These are phyloP conservation scores for Ricordea florida DNA, from an alignment of 92 coral and sea anemone genomes.

Conservation along the genomic window DNA sequence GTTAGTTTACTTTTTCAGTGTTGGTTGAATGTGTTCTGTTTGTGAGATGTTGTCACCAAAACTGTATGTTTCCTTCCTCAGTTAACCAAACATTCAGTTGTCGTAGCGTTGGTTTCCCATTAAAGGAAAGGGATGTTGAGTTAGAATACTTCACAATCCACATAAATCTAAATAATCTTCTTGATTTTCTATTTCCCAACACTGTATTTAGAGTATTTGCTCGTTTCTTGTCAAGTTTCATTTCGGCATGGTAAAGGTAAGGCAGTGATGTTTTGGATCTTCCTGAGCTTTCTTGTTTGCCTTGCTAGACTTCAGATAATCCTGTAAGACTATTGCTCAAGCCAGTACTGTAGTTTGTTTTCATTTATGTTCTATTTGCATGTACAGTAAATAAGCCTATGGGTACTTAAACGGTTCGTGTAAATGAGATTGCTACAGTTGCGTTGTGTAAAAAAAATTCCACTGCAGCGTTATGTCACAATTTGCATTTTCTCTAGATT, in stretches of 20 bases:
- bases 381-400: too few relatives aligned
- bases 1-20: too few relatives aligned
- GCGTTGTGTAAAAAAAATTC: too few relatives aligned
- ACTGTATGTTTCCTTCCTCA: too few relatives aligned
- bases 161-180: slow-evolving; percentile 83
- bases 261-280: slow-evolving; percentile 31
- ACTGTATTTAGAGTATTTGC: slow-evolving; percentile 75
- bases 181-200: slow-evolving; percentile 97
- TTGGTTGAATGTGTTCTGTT: too few relatives aligned
- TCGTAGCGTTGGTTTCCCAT: neutral
- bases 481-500: too few relatives aligned
- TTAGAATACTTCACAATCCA: neutral
- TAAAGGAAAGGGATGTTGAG: neutral
- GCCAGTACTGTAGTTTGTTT: too few relatives aligned
- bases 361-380: neutral
- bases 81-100: slow-evolving; percentile 45
- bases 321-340: neutral
- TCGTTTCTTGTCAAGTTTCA: slow-evolving; percentile 84
- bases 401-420: too few relatives aligned
- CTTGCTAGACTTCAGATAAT: neutral
- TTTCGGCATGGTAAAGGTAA: slow-evolving; percentile 82
- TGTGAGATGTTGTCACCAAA: too few relatives aligned
- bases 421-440: too few relatives aligned
- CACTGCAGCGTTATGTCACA: too few relatives aligned
- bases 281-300: slow-evolving; percentile 15